Conservation (phyloP, 2,113 vertebrate genomes). For the Pedionomus torquatus region DNA sequence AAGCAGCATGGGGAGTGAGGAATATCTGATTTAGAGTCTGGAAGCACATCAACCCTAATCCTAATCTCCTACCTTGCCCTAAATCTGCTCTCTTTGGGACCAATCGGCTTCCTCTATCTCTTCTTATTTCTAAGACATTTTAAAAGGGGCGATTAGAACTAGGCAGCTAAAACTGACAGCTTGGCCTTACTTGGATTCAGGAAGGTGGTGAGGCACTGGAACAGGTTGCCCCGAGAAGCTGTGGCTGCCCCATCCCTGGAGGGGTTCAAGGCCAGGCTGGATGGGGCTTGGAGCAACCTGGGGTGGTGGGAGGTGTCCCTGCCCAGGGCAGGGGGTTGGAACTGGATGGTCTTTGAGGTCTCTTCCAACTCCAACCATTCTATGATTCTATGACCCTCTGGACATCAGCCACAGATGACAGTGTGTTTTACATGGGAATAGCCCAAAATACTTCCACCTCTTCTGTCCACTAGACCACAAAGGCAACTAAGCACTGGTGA, state of each 20-base stretch:
- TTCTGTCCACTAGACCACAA: background rate
- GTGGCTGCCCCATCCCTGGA: too few relatives aligned
- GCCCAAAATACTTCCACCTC: background rate
- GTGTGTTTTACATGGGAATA: background rate
- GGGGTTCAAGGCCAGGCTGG: too few relatives aligned
- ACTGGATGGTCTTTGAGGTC: too few relatives aligned
- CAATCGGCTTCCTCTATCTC: background rate
- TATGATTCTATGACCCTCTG: background rate
- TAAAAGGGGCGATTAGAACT: background rate
- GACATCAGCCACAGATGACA: background rate
- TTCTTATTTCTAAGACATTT: background rate
- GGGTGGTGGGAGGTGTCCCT: too few relatives aligned
- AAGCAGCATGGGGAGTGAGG: accelerated
- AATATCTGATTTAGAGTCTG: background rate
- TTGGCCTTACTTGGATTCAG: too few relatives aligned
- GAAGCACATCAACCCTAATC: background rate
- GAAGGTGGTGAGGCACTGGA: too few relatives aligned
- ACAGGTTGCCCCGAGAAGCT: too few relatives aligned
- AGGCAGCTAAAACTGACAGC: background rate
- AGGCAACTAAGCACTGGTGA: background rate
- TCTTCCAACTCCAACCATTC: too few relatives aligned
- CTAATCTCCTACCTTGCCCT: background rate
- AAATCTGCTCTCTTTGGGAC: background rate
- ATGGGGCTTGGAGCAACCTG: too few relatives aligned
- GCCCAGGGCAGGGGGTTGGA: too few relatives aligned